Conservation (phyloP, 1,140 invertebrate genomes). For the Pteromalus puparum region DNA sequence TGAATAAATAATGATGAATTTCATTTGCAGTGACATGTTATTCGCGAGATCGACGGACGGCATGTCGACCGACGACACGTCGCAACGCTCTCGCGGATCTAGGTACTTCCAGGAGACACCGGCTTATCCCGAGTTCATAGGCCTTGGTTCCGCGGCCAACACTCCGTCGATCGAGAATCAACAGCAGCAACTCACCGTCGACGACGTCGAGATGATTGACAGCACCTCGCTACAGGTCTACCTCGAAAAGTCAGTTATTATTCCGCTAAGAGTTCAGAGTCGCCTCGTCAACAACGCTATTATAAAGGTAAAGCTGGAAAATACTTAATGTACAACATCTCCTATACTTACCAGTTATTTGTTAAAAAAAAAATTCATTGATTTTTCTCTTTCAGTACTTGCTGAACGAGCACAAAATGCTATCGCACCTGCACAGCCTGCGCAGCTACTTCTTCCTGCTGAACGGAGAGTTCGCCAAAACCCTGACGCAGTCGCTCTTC, state of each 20-base stretch:
- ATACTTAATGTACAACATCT: too few relatives aligned
- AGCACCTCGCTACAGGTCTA: slow-evolving; percentile 78
- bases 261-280: slow-evolving; percentile 81
- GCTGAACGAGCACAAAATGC: slow-evolving; percentile 80
- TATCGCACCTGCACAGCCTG: slow-evolving; percentile 82
- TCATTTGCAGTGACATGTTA: slow-evolving; percentile 56
- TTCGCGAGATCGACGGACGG: slow-evolving; percentile 42
- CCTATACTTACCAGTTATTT: too few relatives aligned
- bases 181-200: slow-evolving; percentile 58
- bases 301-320: slow-evolving; percentile 71
- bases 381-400: slow-evolving; percentile 71
- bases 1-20: not conserved
- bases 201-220: slow-evolving; percentile 70
- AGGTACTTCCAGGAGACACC: slow-evolving; percentile 47
- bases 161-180: slow-evolving; percentile 55
- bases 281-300: slow-evolving; percentile 83
- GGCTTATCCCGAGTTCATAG: slow-evolving; percentile 57
- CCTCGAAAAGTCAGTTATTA: slow-evolving; percentile 80
- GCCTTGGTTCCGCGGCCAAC: slow-evolving; percentile 30
- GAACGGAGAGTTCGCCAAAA: slow-evolving; percentile 85
- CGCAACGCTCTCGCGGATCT: not conserved
- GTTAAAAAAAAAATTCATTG: not conserved
- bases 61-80: slow-evolving; percentile 46
- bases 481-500: slow-evolving; percentile 81
- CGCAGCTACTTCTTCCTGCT: slow-evolving; percentile 85